A percentile compares a stretch with the other conserved stretches of the same genome.
These are phyloP conservation scores for Abramis brama DNA, from an alignment of 2,113 vertebrate genomes.

Conservation along the genomic window DNA sequence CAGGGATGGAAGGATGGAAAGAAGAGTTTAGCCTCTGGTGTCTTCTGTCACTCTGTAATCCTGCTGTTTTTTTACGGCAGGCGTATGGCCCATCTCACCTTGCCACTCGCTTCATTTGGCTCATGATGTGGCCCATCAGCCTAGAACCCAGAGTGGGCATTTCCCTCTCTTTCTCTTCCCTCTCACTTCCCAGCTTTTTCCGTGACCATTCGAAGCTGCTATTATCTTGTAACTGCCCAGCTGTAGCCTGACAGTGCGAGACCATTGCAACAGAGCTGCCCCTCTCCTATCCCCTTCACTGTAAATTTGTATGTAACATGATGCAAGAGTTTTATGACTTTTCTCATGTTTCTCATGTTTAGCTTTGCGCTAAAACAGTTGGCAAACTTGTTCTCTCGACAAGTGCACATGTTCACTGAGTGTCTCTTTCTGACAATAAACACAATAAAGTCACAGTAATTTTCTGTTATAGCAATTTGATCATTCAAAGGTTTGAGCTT, in stretches of 20 bases:
- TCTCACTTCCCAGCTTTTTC: not conserved
- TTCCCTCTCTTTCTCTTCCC: constrained; percentile 13
- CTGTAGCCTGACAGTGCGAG: constrained; percentile 1
- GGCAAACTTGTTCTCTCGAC: not conserved
- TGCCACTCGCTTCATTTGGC: constrained; percentile 44
- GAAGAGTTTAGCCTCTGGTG: not conserved
- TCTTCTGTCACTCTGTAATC: constrained; percentile 22
- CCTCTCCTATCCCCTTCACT: not conserved
- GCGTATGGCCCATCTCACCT: constrained; percentile 2
- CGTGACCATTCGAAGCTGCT: constrained; percentile 14
- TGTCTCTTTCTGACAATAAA: not conserved
- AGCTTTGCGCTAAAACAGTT: not conserved
- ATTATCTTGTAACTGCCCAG: constrained; percentile 42
- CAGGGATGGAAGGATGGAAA: constrained; percentile 13
- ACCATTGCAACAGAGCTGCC: constrained; percentile 6
- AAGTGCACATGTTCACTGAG: not conserved
- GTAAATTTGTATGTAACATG: too few species aligned
- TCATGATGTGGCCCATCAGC: constrained; percentile 56
- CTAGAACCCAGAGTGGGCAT: constrained; percentile 24
- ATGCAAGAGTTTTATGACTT: not conserved
- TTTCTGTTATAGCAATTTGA: not conserved
- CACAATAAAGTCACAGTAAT: not conserved
- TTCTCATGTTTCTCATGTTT: not conserved
- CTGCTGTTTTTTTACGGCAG: not conserved
- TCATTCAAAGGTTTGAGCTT: not conserved